A percentile compares a stretch with the other conserved stretches of the same genome.
These are phyloP conservation scores for Natrix natrix DNA, from an alignment of 2,797 vertebrate genomes.

Conservation along the genomic window DNA sequence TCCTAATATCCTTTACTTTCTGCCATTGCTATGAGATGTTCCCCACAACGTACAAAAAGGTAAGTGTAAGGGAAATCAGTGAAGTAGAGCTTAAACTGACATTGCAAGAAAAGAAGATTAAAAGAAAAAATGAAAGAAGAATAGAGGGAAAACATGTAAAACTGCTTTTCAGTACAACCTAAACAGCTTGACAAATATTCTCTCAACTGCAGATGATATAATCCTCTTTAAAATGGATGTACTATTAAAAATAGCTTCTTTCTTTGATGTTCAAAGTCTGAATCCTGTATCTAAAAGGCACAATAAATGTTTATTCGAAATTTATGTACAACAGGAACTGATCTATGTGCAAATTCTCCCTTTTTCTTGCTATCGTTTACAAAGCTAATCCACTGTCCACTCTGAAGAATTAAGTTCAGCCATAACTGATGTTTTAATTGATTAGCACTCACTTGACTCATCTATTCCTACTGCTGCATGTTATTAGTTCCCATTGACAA, in stretches of 20 bases:
- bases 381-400: slow-evolving; percentile 39
- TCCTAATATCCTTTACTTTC: background rate
- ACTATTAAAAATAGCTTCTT: slow-evolving; percentile 31
- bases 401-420: slow-evolving; percentile 38
- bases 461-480: slow-evolving; percentile 35
- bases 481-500: slow-evolving; percentile 30
- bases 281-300: slow-evolving; percentile 30
- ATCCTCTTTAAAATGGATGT: slow-evolving; percentile 23
- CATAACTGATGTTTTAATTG: slow-evolving; percentile 36
- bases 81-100: slow-evolving; percentile 28
- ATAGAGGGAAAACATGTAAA: background rate
- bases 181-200: slow-evolving; percentile 21
- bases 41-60: background rate
- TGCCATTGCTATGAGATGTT: background rate
- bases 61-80: slow-evolving; percentile 3
- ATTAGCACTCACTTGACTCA: slow-evolving; percentile 36
- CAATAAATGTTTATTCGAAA: slow-evolving; percentile 36
- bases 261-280: slow-evolving; percentile 42
- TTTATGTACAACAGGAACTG: slow-evolving; percentile 42
- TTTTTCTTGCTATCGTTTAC: slow-evolving; percentile 46
- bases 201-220: slow-evolving; percentile 13
- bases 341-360: background rate
- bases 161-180: slow-evolving; percentile 49
- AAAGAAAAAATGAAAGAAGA: background rate
- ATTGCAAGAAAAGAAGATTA: slow-evolving; percentile 17